Evolutionary conservation across 92 coral and sea anemone genomes (phyloP).

Genomic region (Epizoanthus rinbou): DNA sequence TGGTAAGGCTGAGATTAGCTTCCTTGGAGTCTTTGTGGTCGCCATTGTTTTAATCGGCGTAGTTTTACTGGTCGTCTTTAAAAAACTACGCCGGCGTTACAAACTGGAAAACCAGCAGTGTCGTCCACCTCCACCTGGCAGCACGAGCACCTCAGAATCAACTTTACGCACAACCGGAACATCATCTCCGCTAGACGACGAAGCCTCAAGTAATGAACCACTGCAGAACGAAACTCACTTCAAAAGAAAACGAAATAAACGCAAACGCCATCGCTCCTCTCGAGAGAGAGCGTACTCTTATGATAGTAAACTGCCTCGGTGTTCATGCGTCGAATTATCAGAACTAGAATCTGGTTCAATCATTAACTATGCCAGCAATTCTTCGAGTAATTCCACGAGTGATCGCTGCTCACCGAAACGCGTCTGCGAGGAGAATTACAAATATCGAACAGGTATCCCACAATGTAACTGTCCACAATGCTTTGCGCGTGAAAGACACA

Average conservation of each 20-base stretch:
- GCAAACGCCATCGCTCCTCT: constrained; percentile 50
- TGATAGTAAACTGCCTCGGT: constrained; percentile 75
- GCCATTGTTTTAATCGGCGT: constrained; percentile 76
- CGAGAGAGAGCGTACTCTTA: constrained; percentile 53
- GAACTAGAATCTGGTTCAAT: constrained; percentile 77
- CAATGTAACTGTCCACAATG: constrained; percentile 81
- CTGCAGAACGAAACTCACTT: constrained; percentile 39
- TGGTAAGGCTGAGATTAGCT: constrained; percentile 76
- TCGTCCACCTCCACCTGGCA: constrained; percentile 76
- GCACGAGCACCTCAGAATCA: constrained; percentile 92
- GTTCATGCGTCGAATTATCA: constrained; percentile 77
- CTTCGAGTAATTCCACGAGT: constrained; percentile 29
- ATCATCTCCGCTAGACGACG: constrained; percentile 80
- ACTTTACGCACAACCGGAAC: constrained; percentile 83
- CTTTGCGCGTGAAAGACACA: constrained; percentile 49
- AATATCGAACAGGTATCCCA: constrained; percentile 37
- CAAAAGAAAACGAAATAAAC: constrained; percentile 52
- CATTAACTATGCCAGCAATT: constrained; percentile 56
- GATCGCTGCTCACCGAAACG: constrained; percentile 19
- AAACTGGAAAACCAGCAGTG: constrained; percentile 42
- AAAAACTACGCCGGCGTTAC: constrained; percentile 84
- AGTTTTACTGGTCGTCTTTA: constrained; percentile 74
- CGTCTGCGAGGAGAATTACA: constrained; percentile 38
- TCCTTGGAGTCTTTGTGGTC: constrained; percentile 82
- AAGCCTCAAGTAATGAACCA: constrained; percentile 68